Conservation (phyloP, 2,888 invertebrate species). For the Tetragonisca angustula region DNA sequence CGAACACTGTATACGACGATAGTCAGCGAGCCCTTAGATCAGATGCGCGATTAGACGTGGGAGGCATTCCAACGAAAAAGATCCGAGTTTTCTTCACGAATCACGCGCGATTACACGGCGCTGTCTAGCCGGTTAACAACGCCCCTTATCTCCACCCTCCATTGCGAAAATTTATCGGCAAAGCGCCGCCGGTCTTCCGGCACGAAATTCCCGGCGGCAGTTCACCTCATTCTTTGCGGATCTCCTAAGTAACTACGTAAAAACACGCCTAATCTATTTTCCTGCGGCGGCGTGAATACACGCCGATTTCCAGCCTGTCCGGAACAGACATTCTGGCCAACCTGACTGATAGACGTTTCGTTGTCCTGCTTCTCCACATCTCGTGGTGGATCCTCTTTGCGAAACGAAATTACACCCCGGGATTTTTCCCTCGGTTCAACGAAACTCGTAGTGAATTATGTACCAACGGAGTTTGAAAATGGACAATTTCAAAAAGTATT, state of each 20-base stretch:
- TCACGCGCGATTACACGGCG: conserved; percentile 68
- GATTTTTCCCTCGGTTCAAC: too few species aligned
- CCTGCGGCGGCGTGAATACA: conserved; percentile 20
- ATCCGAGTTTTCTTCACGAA: conserved; percentile 65
- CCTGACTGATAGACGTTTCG: neutral
- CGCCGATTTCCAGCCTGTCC: conserved; percentile 46
- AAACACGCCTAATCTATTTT: conserved; percentile 71
- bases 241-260: conserved; percentile 68
- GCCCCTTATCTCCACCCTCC: conserved; percentile 63
- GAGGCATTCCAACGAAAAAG: conserved; percentile 47
- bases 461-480: too few species aligned
- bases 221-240: conserved; percentile 38
- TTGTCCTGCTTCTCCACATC: too few species aligned
- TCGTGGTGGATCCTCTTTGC: too few species aligned
- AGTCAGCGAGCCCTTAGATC: neutral
- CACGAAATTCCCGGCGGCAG: conserved; percentile 66
- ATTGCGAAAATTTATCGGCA: conserved; percentile 68
- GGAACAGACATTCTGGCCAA: conserved; percentile 21
- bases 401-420: too few species aligned
- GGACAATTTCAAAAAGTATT: too few species aligned
- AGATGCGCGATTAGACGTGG: conserved; percentile 27
- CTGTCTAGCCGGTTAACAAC: conserved; percentile 64
- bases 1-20: too few species aligned
- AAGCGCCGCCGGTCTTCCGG: conserved; percentile 65
- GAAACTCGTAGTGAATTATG: too few species aligned